A percentile compares a stretch with the other conserved stretches of the same genome.
Conservation (phyloP, 23 tunicate species). For the Diplosoma virens region DNA sequence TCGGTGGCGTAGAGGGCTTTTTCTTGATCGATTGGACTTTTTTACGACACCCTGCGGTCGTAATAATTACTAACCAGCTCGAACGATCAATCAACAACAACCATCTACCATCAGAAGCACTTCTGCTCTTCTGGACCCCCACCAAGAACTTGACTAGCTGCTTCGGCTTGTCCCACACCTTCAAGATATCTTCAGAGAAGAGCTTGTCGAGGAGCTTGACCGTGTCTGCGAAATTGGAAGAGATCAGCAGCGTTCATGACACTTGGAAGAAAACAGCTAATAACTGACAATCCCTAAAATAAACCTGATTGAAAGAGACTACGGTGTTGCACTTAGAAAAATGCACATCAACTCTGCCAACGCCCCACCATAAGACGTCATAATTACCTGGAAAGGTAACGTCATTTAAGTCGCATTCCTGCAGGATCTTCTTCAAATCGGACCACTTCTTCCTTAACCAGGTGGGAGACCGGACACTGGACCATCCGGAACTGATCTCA, state of each 20-base stretch:
- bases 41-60: background rate
- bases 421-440: conserved; percentile 41
- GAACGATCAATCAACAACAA: background rate
- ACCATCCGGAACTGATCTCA: conserved; percentile 61
- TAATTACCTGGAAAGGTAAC: conserved; percentile 35
- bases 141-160: conserved; percentile 33
- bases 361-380: too few species aligned
- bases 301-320: too few species aligned
- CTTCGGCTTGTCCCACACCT: conserved; percentile 24
- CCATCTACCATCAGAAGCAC: background rate
- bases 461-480: conserved; percentile 82
- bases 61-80: background rate
- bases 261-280: too few species aligned
- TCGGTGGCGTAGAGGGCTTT: background rate
- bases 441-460: conserved; percentile 85
- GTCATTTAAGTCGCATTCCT: conserved; percentile 18
- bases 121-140: conserved; percentile 3
- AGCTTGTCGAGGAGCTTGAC: conserved; percentile 26
- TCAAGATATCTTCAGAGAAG: conserved; percentile 11
- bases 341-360: background rate
- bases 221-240: conserved; percentile 23
- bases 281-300: too few species aligned
- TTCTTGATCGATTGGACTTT: background rate
- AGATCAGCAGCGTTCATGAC: too few species aligned
- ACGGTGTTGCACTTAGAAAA: too few species aligned